These are phyloP conservation scores for Neotoma lepida DNA, from an alignment of 2,113 vertebrate genomes.

Conservation along the genomic window DNA sequence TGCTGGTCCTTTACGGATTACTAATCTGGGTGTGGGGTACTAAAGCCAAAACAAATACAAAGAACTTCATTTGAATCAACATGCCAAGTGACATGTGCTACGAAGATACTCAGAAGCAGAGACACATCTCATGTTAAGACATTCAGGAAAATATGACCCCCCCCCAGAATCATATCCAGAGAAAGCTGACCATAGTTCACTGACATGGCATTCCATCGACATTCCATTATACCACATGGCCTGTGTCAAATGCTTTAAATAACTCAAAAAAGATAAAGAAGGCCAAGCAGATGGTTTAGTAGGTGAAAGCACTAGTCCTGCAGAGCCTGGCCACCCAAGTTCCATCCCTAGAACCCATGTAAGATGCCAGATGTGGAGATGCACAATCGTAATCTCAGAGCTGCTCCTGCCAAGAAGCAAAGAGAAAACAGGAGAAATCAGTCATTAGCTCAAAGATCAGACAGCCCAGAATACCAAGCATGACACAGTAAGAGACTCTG, in stretches of 20 bases:
- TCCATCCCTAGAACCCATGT: not conserved
- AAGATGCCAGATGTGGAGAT: not conserved
- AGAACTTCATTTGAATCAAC: rapidly evolving
- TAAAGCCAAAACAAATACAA: not conserved
- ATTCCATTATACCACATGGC: not conserved
- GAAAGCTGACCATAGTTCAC: not conserved
- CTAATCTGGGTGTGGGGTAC: not conserved
- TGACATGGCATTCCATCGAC: not conserved
- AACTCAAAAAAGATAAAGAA: not conserved
- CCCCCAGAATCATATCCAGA: no score
- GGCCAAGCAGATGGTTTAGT: not conserved
- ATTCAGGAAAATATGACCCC: not conserved
- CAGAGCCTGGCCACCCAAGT: not conserved
- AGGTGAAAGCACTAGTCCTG: not conserved
- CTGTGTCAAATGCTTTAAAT: not conserved
- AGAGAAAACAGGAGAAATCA: not conserved
- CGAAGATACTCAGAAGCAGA: not conserved
- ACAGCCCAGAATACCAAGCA: not conserved
- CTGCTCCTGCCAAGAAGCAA: not conserved
- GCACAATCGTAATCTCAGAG: not conserved
- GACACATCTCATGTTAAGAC: rapidly evolving
- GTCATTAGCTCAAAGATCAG: not conserved
- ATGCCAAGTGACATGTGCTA: rapidly evolving
- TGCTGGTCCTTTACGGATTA: not conserved
- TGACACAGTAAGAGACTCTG: not conserved